Base-by-base conservation (phyloP, 2,797 vertebrate genomes). In the Brachyalestes nurse region DNA sequence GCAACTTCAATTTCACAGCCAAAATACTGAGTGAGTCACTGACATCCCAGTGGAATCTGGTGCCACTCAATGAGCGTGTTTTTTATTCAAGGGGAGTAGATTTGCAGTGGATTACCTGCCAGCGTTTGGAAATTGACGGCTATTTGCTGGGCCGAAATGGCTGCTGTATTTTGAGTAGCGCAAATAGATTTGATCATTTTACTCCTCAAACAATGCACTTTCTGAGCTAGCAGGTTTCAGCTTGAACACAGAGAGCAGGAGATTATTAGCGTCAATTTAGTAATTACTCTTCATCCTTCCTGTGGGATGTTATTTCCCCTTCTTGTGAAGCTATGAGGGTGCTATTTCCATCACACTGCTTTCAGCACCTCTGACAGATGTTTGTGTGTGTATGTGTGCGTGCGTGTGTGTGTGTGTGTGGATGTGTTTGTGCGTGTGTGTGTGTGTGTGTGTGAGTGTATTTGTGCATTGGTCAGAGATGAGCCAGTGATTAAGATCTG, bases 401-500 rank as follows among this genome's bases (percentile, higher is more conserved):
- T 79, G 47, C n/a, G 61, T 47, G 45, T 47, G 45, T 47, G 34
- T 4, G 4, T 34, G 34, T 28, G 28, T 28, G 28, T 28, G 28
- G 1, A 28, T 28, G 28, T 28, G 1, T 45, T 6, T 6, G 5
- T 45, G 42, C 9, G 42, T 45, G 42, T 45, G 42, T 47, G 45
- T 47, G 45, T 10, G 45, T 47, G 45, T 12, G 45, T 47, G 45
- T 53, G n/a, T 64, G 69, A 55, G 28, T 19, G 2, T 57, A 12
- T 34, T 34, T 34, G 34, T 34, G 34, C 34, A 34, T 66, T 67
- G 51, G 14, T 61, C 21, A 17, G 12, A 21, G 28, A 80, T 51
- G 57, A 77, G 66, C 55, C 62, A 67, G 84, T 88, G 90, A 92
- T 92, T 89, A 90, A 88, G 85, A 88, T 86, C 89, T 80, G 65